Evolutionary conservation across 2,888 invertebrate genomes (phyloP).

Genomic region (Pristionchus maxplancki): DNA sequence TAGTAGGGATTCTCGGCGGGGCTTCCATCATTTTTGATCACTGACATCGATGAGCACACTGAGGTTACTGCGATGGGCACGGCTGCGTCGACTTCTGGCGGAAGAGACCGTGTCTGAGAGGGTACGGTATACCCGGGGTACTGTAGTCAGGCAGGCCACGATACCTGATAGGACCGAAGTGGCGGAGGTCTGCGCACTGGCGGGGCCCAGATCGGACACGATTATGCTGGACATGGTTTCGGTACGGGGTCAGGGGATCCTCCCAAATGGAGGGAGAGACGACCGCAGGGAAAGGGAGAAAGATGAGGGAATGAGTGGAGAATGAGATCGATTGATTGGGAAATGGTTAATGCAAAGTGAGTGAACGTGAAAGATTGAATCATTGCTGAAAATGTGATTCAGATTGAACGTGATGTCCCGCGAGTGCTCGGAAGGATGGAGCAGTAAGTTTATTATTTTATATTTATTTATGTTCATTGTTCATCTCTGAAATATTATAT

Average conservation of each 20-base stretch:
- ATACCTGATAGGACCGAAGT: constrained; percentile 29
- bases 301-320: not conserved
- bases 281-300: constrained; percentile 7
- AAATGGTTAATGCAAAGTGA: not conserved
- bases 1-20: not conserved
- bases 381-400: not conserved
- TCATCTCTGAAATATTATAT: no score
- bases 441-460: not conserved
- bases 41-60: constrained; percentile 37
- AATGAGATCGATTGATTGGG: not conserved
- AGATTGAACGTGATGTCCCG: not conserved
- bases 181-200: constrained; percentile 14
- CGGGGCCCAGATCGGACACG: not conserved
- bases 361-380: not conserved
- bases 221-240: not conserved
- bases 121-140: not conserved
- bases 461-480: not conserved
- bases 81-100: not conserved
- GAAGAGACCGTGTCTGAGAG: constrained; percentile 6
- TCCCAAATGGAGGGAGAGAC: not conserved
- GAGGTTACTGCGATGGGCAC: constrained; percentile 29
- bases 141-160: not conserved
- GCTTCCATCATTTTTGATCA: not conserved
- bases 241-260: not conserved
- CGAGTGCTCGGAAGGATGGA: not conserved